Conservation (phyloP, 2,888 invertebrate species). For the Lasius fuliginosus region DNA sequence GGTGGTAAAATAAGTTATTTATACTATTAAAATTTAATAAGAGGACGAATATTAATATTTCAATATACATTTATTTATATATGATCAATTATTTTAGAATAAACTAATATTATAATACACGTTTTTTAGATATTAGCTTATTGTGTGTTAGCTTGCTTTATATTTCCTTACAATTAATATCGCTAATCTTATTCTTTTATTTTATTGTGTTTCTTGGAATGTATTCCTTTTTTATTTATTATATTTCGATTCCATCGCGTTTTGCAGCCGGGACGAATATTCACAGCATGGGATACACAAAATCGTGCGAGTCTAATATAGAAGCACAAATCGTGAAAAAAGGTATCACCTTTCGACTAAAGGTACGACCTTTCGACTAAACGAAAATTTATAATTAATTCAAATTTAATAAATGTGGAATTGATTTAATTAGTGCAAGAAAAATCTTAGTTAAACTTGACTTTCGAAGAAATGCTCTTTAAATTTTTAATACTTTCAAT, state of each 20-base stretch:
- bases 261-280: slow-evolving; percentile 14
- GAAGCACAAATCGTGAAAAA: slow-evolving; percentile 20
- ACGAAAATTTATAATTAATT: slow-evolving; percentile 21
- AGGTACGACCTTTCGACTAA: too few relatives aligned
- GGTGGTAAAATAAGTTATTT: slow-evolving; percentile 10
- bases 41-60: slow-evolving; percentile 18
- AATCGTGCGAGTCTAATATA: slow-evolving; percentile 6
- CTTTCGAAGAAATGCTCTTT: background rate
- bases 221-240: slow-evolving; percentile 24
- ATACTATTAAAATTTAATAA: slow-evolving; percentile 30
- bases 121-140: background rate
- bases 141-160: background rate
- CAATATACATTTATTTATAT: slow-evolving; percentile 24
- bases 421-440: slow-evolving; percentile 16
- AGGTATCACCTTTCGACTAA: background rate
- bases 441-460: background rate
- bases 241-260: slow-evolving; percentile 32
- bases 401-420: background rate
- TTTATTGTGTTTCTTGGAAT: background rate
- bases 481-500: background rate
- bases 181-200: slow-evolving; percentile 7
- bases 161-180: background rate
- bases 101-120: background rate
- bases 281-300: slow-evolving; percentile 14
- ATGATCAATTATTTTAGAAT: slow-evolving; percentile 9